Conservation (phyloP, 1,140 invertebrate species). For the Vanessa tameamea region DNA sequence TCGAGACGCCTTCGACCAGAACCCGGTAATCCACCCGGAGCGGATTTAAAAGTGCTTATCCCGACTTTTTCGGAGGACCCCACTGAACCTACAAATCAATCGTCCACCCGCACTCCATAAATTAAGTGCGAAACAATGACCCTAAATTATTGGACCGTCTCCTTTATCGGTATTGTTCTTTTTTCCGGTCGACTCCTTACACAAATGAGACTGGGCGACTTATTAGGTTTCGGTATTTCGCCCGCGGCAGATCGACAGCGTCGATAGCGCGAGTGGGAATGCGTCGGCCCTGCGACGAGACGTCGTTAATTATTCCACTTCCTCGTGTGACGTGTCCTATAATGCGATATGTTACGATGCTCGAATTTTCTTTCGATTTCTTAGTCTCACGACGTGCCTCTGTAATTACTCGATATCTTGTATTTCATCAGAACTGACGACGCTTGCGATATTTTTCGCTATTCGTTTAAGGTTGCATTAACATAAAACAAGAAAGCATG, state of each 20-base stretch:
- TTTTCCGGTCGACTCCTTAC: constrained; percentile 70
- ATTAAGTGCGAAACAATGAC: constrained; percentile 78
- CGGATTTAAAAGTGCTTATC: constrained; percentile 71
- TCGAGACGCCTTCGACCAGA: constrained; percentile 43
- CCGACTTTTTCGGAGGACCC: constrained; percentile 44
- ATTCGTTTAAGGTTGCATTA: constrained; percentile 68
- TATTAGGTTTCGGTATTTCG: constrained; percentile 76
- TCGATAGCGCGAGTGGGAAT: constrained; percentile 57
- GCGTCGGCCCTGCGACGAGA: constrained; percentile 46
- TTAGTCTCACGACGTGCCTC: constrained; percentile 23
- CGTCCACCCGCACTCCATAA: constrained; percentile 75
- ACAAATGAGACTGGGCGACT: constrained; percentile 77
- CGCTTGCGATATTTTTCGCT: constrained; percentile 67
- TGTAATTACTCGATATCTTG: constrained; percentile 59
- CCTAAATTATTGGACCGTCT: constrained; percentile 77
- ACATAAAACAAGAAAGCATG: constrained; percentile 77
- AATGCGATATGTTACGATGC: constrained; percentile 9
- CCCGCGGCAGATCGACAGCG: constrained; percentile 62
- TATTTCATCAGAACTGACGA: constrained; percentile 58
- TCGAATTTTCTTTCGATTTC: constrained; percentile 23
- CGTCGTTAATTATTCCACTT: constrained; percentile 63
- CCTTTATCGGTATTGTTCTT: constrained; percentile 75
- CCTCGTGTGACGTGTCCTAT: constrained; percentile 44
- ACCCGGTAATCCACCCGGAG: constrained; percentile 50
- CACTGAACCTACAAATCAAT: constrained; percentile 74